Conservation (phyloP, 2,797 vertebrate genomes). For the Triplophysa yarkandensis region DNA sequence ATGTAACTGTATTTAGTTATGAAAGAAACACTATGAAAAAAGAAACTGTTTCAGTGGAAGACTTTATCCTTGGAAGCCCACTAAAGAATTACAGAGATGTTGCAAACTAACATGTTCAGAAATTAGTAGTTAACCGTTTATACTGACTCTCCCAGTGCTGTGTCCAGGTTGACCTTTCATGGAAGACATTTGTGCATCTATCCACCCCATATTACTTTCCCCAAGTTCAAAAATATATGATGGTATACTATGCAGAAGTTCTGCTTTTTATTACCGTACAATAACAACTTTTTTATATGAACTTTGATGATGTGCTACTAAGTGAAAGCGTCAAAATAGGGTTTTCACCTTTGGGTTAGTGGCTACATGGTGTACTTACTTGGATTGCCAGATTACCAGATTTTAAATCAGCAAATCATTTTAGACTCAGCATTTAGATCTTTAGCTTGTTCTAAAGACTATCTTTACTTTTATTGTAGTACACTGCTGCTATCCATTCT, state of each 20-base stretch:
- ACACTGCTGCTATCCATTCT: too few relatives aligned
- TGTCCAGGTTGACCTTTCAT: constrained; percentile 8
- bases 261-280: too few relatives aligned
- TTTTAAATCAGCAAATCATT: neutral
- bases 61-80: too few relatives aligned
- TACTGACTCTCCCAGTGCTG: neutral
- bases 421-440: neutral
- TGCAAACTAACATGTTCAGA: neutral
- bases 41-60: neutral
- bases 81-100: neutral
- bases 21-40: neutral
- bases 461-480: too few relatives aligned
- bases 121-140: neutral
- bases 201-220: constrained; percentile 11
- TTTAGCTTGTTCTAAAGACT: constrained; percentile 3
- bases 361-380: neutral
- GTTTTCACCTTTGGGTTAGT: neutral
- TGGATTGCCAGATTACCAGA: too few relatives aligned
- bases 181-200: constrained; percentile 2
- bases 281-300: neutral
- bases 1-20: neutral
- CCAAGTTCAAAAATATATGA: too few relatives aligned
- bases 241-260: neutral
- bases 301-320: neutral
- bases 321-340: neutral